Evolutionary conservation across 1,140 invertebrate genomes (phyloP), one percentile per base, ranked within the genome.

Genomic region (Monochamus saltuarius): DNA sequence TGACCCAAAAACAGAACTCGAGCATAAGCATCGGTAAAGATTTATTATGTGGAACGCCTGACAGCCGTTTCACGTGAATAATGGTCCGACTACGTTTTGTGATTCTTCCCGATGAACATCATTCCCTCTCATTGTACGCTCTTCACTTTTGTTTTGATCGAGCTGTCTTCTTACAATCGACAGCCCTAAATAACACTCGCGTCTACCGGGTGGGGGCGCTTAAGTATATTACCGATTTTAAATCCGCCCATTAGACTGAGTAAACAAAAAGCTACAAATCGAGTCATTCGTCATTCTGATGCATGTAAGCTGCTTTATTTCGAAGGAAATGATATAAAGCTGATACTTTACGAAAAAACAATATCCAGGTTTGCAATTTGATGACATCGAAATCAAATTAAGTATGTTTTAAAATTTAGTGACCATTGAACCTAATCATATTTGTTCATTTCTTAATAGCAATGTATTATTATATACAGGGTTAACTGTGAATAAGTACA

Each of bases 1-100:
- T 6, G 22, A 29, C 22, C 22, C 6, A 6, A 29, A 29, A 29
- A 29, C 22, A 29, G 22, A 47, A 19, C 7, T 16, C 29, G 16
- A 47, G 19, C 45, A 47, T 47, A 29, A 36, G n/a, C 50, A 36
- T 7, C n/a, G 16, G 39, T 42, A n/a, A 52, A 52, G 50, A 52
- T 52, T 52, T 36, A 52, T 52, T 52, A 34, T 19, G 34, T 14
- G 16, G 36, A 52, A 35, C 36, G 50, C 22, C 36, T 52, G 29
- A 38, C 16, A 37, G 50, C 36, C 50, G 50, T 38, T 52, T 0
- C 50, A 52, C 34, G 50, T 52, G 50, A 52, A 52, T 52, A 52
- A 52, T 52, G 50, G 50, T 17, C 2, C 19, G 14, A 52, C 13
- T 52, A 52, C 35, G 50, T 52, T 52, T 52, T 52, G 50, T 52